Conservation (phyloP, 2,888 invertebrate genomes). For the Lutraria lutraria region DNA sequence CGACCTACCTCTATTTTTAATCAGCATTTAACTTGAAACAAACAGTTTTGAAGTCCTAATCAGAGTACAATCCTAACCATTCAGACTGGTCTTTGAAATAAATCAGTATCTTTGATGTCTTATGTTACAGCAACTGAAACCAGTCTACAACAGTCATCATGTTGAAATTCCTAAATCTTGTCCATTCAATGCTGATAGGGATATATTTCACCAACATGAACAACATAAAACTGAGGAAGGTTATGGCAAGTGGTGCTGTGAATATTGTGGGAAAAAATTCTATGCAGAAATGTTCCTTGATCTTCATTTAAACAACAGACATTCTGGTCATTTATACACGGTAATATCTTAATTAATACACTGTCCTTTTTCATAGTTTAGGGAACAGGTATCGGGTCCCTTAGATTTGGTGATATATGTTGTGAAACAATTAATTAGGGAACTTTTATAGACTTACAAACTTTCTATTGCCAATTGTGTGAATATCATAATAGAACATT, state of each 20-base stretch:
- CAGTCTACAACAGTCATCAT: constrained; percentile 67
- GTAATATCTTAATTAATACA: constrained; percentile 58
- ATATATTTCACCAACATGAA: constrained; percentile 80
- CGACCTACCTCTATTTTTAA: too few relatives aligned
- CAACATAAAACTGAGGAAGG: constrained; percentile 80
- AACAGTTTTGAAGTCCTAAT: too few relatives aligned
- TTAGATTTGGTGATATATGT: too few relatives aligned
- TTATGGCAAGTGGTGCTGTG: constrained; percentile 81
- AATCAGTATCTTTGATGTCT: neutral
- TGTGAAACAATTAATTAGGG: too few relatives aligned
- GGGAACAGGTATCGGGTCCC: too few relatives aligned
- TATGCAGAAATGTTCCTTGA: constrained; percentile 82
- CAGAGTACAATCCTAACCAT: too few relatives aligned
- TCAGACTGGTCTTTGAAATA: too few relatives aligned
- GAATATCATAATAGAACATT: too few relatives aligned
- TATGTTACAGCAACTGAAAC: constrained; percentile 74
- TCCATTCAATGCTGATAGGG: constrained; percentile 76
- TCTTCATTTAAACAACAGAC: constrained; percentile 82
- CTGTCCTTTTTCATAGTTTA: too few relatives aligned
- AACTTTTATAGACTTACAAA: too few relatives aligned
- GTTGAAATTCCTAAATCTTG: constrained; percentile 74
- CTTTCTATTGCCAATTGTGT: too few relatives aligned
- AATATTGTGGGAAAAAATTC: constrained; percentile 85
- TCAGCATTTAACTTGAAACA: too few relatives aligned
- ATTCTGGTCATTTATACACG: constrained; percentile 76